These are phyloP conservation scores for Drosophila parvula DNA, from an alignment of 1,140 invertebrate genomes.

Conservation along the genomic window DNA sequence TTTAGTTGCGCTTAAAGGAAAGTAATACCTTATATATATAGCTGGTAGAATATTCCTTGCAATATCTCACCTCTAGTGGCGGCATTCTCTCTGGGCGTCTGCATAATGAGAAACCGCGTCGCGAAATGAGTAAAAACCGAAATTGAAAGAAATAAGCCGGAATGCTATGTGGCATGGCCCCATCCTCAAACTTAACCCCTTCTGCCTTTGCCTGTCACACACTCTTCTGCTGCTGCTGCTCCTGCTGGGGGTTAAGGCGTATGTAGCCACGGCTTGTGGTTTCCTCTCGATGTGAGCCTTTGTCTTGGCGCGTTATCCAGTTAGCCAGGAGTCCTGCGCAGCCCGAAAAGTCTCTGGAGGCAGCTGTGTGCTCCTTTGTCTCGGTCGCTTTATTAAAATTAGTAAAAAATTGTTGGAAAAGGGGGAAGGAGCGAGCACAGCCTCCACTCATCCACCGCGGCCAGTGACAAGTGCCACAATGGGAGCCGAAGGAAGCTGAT, in stretches of 20 bases:
- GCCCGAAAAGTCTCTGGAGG: slow-evolving; percentile 19
- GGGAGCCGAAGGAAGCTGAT: slow-evolving; percentile 14
- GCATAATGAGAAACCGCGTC: slow-evolving; percentile 71
- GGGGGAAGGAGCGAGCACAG: slow-evolving; percentile 2
- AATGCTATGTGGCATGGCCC: slow-evolving; percentile 52
- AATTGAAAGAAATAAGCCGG: slow-evolving; percentile 60
- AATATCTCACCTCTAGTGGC: slow-evolving; percentile 9
- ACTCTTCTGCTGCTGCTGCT: neutral
- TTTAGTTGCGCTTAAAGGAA: no score
- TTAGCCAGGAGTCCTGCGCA: slow-evolving; percentile 5
- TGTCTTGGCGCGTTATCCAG: slow-evolving; percentile 56
- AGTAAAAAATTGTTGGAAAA: slow-evolving; percentile 67
- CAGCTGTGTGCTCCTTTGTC: slow-evolving; percentile 47
- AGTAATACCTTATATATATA: no score
- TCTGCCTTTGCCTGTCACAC: slow-evolving; percentile 1
- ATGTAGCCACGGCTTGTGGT: slow-evolving; percentile 60
- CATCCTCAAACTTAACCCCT: slow-evolving; percentile 14
- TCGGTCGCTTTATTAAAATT: slow-evolving; percentile 77
- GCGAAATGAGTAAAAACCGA: slow-evolving; percentile 63
- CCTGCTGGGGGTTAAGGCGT: slow-evolving; percentile 21
- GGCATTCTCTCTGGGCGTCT: slow-evolving; percentile 1
- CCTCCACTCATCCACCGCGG: slow-evolving; percentile 7
- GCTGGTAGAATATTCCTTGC: neutral
- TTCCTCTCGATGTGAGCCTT: slow-evolving; percentile 78
- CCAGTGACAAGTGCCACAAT: slow-evolving; percentile 68